These are phyloP conservation scores for Lamellibrachia columna DNA, from an alignment of 2,888 invertebrate genomes.

Conservation along the genomic window DNA sequence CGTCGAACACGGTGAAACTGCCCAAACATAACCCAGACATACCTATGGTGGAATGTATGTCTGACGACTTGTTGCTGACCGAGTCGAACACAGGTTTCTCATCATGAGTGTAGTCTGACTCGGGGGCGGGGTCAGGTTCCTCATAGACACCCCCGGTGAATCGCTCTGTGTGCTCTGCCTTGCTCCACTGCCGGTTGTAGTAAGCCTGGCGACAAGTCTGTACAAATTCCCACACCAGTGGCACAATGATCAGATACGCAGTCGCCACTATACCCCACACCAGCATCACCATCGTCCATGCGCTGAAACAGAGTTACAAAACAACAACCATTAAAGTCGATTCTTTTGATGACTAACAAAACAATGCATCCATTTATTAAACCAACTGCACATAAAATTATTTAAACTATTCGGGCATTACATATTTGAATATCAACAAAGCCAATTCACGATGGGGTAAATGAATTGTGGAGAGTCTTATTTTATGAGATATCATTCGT, in stretches of 20 bases:
- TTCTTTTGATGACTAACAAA: too few relatives aligned
- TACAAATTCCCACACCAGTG: constrained; percentile 37
- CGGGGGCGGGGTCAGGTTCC: constrained; percentile 11
- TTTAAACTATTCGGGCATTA: too few relatives aligned
- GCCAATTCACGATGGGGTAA: too few relatives aligned
- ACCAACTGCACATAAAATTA: background rate
- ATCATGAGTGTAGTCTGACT: background rate
- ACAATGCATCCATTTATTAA: too few relatives aligned
- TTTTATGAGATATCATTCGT: too few relatives aligned
- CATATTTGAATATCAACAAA: too few relatives aligned
- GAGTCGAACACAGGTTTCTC: background rate
- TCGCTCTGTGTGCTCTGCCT: constrained; percentile 28
- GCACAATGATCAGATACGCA: constrained; percentile 35
- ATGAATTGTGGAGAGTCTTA: too few relatives aligned
- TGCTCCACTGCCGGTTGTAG: constrained; percentile 40
- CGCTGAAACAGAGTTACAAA: background rate
- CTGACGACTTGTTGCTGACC: constrained; percentile 18
- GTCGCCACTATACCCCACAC: constrained; percentile 34
- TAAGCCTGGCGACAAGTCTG: constrained; percentile 37
- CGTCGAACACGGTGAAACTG: too few relatives aligned
- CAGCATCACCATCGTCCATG: constrained; percentile 35
- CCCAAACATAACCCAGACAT: background rate
- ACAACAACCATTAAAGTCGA: background rate
- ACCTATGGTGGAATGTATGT: constrained; percentile 31
- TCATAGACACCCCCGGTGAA: constrained; percentile 24